A percentile compares a stretch with the other conserved stretches of the same genome.
These are phyloP conservation scores for Microdon myrmicae DNA, from an alignment of 2,888 invertebrate genomes.

Conservation along the genomic window DNA sequence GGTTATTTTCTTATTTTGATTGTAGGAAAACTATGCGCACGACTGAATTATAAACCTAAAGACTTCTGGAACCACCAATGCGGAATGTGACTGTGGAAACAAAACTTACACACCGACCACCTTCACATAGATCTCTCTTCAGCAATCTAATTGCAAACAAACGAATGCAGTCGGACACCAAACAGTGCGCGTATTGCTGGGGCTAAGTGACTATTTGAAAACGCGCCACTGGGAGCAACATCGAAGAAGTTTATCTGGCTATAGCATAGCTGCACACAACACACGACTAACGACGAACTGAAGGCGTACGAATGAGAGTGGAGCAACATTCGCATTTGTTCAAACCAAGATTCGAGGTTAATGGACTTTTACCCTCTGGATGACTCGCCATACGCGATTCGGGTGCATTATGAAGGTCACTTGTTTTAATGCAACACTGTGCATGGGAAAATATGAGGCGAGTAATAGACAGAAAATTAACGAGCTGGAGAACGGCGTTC, in stretches of 20 bases:
- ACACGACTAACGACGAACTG: conserved; percentile 19
- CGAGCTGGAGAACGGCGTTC: conserved; percentile 13
- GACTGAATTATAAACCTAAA: conserved; percentile 19
- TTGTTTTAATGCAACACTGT: conserved; percentile 51
- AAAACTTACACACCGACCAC: conserved; percentile 36
- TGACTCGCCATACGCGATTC: conserved; percentile 51
- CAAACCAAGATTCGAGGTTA: conserved; percentile 51
- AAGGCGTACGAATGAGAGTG: conserved; percentile 44
- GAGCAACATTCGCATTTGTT: conserved; percentile 48
- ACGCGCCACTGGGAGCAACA: conserved; percentile 4
- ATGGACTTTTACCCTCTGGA: conserved; percentile 53
- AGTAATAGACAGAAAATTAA: background rate
- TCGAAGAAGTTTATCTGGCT: background rate
- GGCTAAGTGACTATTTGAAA: conserved; percentile 11
- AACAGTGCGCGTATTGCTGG: conserved; percentile 12
- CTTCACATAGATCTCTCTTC: conserved; percentile 19
- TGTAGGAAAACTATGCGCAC: conserved; percentile 28
- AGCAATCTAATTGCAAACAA: conserved; percentile 37
- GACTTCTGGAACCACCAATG: conserved; percentile 30
- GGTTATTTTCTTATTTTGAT: conserved; percentile 7
- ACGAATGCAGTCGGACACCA: conserved; percentile 6
- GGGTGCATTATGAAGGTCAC: conserved; percentile 52
- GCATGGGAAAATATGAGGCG: conserved; percentile 5
- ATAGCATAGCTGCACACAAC: background rate
- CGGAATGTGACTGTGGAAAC: conserved; percentile 42